These are phyloP conservation scores for Buathra laborator DNA, from an alignment of 2,888 invertebrate species.

Conservation along the genomic window DNA sequence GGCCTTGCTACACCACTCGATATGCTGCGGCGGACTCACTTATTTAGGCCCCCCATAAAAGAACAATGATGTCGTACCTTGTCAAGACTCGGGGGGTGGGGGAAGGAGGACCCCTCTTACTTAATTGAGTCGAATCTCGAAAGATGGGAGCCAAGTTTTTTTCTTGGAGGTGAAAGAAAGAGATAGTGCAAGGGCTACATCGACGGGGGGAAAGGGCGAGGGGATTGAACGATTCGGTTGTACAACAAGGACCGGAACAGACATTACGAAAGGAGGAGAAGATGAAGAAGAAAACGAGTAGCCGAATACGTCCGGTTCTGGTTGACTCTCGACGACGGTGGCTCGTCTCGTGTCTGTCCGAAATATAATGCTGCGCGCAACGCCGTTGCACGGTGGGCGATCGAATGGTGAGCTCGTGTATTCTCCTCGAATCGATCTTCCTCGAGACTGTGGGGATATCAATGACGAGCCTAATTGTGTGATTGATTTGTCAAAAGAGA, in stretches of 20 bases:
- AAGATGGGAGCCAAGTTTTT: slow-evolving; percentile 72
- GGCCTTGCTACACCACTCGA: slow-evolving; percentile 75
- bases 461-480: slow-evolving; percentile 67
- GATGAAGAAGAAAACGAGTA: slow-evolving; percentile 34
- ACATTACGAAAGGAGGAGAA: slow-evolving; percentile 49
- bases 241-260: slow-evolving; percentile 39
- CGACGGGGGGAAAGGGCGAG: slow-evolving; percentile 20
- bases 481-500: slow-evolving; percentile 50
- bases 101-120: slow-evolving; percentile 68
- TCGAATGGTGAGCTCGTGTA: slow-evolving; percentile 49
- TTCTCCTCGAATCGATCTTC: slow-evolving; percentile 64
- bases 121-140: slow-evolving; percentile 83
- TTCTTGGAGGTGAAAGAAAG: slow-evolving; percentile 52
- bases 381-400: slow-evolving; percentile 56
- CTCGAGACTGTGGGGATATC: slow-evolving; percentile 51
- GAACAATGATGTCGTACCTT: slow-evolving; percentile 83
- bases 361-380: slow-evolving; percentile 55
- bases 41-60: slow-evolving; percentile 80
- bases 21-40: slow-evolving; percentile 77
- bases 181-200: slow-evolving; percentile 24
- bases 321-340: slow-evolving; percentile 54
- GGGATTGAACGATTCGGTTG: slow-evolving; percentile 28
- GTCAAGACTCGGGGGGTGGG: slow-evolving; percentile 74
- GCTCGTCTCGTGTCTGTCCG: slow-evolving; percentile 46
- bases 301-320: slow-evolving; percentile 59